Base-by-base conservation (phyloP, 2,113 vertebrate species). In the Lagenorhynchus albirostris region DNA sequence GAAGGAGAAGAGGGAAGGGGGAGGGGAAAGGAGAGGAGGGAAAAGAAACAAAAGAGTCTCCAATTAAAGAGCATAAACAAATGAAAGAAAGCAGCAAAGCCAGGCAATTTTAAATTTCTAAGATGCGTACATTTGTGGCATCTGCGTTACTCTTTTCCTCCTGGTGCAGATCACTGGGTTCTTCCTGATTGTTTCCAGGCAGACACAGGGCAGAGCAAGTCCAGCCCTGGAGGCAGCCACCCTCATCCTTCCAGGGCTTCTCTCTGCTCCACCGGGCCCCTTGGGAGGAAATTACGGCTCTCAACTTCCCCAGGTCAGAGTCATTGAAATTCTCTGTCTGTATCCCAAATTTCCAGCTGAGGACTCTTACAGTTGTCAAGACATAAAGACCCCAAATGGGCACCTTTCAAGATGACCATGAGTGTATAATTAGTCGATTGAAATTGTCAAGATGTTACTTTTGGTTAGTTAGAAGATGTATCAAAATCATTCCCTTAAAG, bases 361-460 rank as follows among this genome's bases (percentile, higher is more conserved):
- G 94, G 97, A 98, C 93, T 96, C 96, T 97, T 98, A 96, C 82
- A 97, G 88, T 97, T 98, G 96, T 98, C 97, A 98, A 97, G 97
- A 98, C 96, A 98, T 96, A 98, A 98, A 89, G 87, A 98, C 87
- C 91, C 96, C 94, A 98, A 98, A 98, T 96, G 76, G 97, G 68
- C 65, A 95, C 97, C 97, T 98, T 98, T 98, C 97, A 98, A 96
- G 98, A 98, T 98, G 98, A 98, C 98, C 98, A 98, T 85, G 93
- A 93, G 96, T 98, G 96, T 89, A 97, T 98, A 98, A 98, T 98
- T 97, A 98, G 96, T 89, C 60, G 36, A 98, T 98, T 98, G 98
- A 98, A 98, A 98, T 96, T 98, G 97, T 98, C 98, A 98, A 98
- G 92, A 98, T 98, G 98, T 50, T 98, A 98, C 97, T 98, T 98